Base-by-base conservation (phyloP, 2,113 vertebrate genomes). In the Anthoscopus minutus region DNA sequence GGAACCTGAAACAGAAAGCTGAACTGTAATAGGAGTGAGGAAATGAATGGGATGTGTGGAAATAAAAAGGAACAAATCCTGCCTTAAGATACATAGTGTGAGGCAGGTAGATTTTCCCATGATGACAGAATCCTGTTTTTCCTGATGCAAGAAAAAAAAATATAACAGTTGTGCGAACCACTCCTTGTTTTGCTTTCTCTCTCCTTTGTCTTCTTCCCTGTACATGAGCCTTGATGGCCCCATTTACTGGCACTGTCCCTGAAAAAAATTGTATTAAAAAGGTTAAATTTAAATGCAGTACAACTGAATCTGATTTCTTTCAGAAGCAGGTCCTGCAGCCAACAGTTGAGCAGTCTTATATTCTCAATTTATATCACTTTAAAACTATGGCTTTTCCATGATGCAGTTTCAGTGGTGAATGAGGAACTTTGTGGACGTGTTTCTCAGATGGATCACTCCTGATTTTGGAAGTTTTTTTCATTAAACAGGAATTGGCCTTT, bases 61-160 rank as follows among this genome's bases (percentile, higher is more conserved):
- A 90, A 85, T 72, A 71, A 85, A 96, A 93, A 91, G 33, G 33
- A 95, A 85, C 44, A 94, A 94, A 89, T 79, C 24, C 65, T 85
- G 65, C 45, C 72, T 89, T 74, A 81, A 93, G 35, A 74, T 58
- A 70, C 27, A 30, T 15, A 28, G 31, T 37, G n/a, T 44, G 71
- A 93, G 13, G 13, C 4, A 3, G 23, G 15, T 72, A 83, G n/a
- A 19, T 83, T 88, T 83, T 47, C 64, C 51, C 37, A 31, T 50
- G 12, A 51, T 58, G 24, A 38, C n/a, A 92, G 31, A 87, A 50
- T 3, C 16, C 50, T 64, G 17, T 40, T 91, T 92, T 79, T 70
- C 42, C 51, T 56, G 38, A 62, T 70, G 13, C 24, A 56, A 64
- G 10, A 6, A 23, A 30, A 31, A 47, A n/a, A 40, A 24, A 35